Evolutionary conservation across 1,140 invertebrate genomes (phyloP).

Genomic region (Camponotus pennsylvanicus): DNA sequence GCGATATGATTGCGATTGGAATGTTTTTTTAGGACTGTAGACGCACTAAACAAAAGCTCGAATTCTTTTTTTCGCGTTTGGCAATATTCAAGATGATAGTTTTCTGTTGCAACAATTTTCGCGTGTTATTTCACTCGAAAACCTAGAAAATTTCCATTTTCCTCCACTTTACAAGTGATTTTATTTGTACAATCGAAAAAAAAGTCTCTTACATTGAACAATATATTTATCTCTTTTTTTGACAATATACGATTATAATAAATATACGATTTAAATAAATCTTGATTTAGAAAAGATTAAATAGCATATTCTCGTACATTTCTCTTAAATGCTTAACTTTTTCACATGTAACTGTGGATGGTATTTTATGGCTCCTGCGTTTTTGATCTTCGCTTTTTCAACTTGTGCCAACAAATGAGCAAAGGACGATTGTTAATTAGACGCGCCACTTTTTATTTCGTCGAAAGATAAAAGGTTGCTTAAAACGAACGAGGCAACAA

Average conservation of each 20-base stretch:
- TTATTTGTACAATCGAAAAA: neutral
- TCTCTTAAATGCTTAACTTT: constrained; percentile 21
- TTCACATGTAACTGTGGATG: neutral
- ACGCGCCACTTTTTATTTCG: constrained; percentile 36
- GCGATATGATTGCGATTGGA: constrained; percentile 28
- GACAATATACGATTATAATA: neutral
- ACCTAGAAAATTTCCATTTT: neutral
- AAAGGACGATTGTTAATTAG: constrained; percentile 35
- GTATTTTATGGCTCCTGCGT: neutral
- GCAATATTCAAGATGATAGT: constrained; percentile 26
- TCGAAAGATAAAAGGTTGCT: constrained; percentile 42
- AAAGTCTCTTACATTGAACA: neutral
- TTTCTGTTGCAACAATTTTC: neutral
- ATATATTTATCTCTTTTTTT: constrained; percentile 11
- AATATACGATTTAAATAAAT: neutral
- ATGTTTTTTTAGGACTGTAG: neutral
- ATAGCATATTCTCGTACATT: constrained; percentile 1
- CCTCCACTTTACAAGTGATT: neutral
- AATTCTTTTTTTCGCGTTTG: constrained; percentile 3
- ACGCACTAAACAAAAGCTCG: neutral
- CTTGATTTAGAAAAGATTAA: constrained; percentile 18
- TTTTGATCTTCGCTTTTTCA: constrained; percentile 12
- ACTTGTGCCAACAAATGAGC: constrained; percentile 18
- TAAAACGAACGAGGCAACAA: constrained; percentile 38
- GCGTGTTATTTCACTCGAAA: constrained; percentile 11